Evolutionary conservation across 2,797 vertebrate genomes (phyloP).

Genomic region (Agapornis canus): DNA sequence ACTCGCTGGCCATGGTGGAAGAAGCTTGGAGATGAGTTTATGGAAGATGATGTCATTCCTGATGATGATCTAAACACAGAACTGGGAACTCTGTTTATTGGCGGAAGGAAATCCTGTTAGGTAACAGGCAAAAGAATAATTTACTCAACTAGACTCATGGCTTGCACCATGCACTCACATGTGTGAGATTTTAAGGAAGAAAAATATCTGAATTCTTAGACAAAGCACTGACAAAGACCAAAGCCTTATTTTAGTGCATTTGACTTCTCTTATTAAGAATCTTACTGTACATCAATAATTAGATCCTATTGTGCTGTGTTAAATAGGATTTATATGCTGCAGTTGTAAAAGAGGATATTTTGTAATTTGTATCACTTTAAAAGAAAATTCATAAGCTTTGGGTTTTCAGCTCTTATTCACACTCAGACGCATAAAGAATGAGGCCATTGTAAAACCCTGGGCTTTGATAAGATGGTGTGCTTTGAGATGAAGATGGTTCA

Average conservation of each 20-base stretch:
- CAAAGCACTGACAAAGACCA: background rate
- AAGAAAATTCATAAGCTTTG: background rate
- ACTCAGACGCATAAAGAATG: background rate
- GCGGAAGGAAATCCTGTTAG: constrained; percentile 74
- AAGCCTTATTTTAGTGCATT: background rate
- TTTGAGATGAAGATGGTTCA: background rate
- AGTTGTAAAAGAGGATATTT: background rate
- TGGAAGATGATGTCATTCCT: constrained; percentile 66
- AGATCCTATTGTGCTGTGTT: background rate
- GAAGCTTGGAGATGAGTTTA: constrained; percentile 80
- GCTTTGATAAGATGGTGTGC: background rate
- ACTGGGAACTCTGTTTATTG: constrained; percentile 82
- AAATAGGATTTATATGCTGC: background rate
- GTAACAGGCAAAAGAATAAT: background rate
- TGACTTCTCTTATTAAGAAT: background rate
- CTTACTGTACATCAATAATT: background rate
- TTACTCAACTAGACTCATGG: background rate
- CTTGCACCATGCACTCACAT: background rate
- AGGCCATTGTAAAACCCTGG: background rate
- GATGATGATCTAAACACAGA: constrained; percentile 78
- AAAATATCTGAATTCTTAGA: background rate
- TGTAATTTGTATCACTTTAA: background rate
- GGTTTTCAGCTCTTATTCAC: background rate
- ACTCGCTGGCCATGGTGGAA: constrained; percentile 89
- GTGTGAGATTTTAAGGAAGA: background rate